Percentiles rank a stretch among this genome's conserved stretches.
Evolutionary conservation across 1,140 invertebrate species (phyloP).

Genomic region (Sarcophaga peregrina): DNA sequence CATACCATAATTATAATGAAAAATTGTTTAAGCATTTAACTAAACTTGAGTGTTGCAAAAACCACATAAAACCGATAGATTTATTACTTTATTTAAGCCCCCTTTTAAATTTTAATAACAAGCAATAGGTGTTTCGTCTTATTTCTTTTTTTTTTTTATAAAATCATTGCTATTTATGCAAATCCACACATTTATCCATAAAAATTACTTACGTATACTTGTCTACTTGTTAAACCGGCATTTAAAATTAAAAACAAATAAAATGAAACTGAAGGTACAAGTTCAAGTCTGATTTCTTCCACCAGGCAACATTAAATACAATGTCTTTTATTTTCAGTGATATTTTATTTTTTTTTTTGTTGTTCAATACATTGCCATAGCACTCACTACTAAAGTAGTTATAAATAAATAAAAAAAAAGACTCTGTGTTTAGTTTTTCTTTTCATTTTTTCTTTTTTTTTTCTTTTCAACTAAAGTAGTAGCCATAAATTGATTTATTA

Average conservation of each 20-base stretch:
- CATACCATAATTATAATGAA: too few relatives aligned
- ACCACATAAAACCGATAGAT: neutral
- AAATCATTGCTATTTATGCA: slow-evolving; percentile 7
- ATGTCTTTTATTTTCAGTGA: neutral
- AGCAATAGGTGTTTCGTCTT: neutral
- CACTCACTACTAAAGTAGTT: too few relatives aligned
- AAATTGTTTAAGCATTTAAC: too few relatives aligned
- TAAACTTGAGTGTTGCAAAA: neutral
- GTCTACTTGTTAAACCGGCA: slow-evolving; percentile 32
- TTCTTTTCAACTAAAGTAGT: slow-evolving; percentile 23
- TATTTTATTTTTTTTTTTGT: too few relatives aligned
- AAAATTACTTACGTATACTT: neutral
- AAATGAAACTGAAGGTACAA: slow-evolving; percentile 26
- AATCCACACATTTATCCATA: neutral
- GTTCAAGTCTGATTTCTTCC: slow-evolving; percentile 24
- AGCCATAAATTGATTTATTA: slow-evolving; percentile 47
- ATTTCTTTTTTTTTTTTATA: neutral
- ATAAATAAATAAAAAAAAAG: neutral
- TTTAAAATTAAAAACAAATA: neutral
- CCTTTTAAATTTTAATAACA: neutral
- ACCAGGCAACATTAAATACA: neutral
- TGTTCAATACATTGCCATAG: too few relatives aligned
- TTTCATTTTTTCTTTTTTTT: neutral
- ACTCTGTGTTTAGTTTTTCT: neutral
- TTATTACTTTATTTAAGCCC: neutral